Evolutionary conservation across 2,113 vertebrate species (phyloP).

Genomic region (Phalacrocorax brasilianus): DNA sequence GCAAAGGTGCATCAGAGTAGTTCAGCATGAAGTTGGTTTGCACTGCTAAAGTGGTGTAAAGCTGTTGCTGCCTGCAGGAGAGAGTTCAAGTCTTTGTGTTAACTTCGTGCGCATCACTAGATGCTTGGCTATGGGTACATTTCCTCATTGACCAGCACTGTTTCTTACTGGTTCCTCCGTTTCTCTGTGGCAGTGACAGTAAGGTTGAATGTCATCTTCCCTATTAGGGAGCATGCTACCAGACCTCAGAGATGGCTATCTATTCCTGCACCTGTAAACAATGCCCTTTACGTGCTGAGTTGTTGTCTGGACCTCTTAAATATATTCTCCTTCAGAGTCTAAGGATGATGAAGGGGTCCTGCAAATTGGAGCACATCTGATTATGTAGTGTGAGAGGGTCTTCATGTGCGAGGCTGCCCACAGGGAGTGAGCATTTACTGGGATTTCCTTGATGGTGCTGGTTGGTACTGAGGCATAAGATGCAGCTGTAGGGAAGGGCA

Average conservation of each 20-base stretch:
- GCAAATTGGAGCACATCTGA: background rate
- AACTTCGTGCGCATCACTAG: background rate
- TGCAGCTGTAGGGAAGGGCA: background rate
- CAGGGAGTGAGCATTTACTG: rapidly evolving
- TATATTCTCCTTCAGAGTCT: background rate
- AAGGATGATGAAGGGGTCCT: background rate
- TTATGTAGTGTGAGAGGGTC: background rate
- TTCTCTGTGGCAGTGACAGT: background rate
- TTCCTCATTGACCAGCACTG: background rate
- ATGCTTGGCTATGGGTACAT: background rate
- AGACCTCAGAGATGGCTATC: background rate
- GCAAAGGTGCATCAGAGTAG: background rate
- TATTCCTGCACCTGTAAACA: background rate
- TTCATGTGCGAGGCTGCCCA: background rate
- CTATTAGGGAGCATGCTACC: background rate
- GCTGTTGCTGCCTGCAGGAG: background rate
- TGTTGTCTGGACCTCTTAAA: background rate
- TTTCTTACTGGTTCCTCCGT: background rate
- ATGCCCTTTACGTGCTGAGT: background rate
- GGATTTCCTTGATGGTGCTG: background rate
- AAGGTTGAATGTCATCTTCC: background rate
- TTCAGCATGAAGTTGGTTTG: background rate
- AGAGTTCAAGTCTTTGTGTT: background rate
- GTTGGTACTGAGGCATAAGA: background rate
- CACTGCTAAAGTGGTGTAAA: background rate